Base-by-base conservation (phyloP, 2,113 vertebrate genomes). In the Polypterus bichir region DNA sequence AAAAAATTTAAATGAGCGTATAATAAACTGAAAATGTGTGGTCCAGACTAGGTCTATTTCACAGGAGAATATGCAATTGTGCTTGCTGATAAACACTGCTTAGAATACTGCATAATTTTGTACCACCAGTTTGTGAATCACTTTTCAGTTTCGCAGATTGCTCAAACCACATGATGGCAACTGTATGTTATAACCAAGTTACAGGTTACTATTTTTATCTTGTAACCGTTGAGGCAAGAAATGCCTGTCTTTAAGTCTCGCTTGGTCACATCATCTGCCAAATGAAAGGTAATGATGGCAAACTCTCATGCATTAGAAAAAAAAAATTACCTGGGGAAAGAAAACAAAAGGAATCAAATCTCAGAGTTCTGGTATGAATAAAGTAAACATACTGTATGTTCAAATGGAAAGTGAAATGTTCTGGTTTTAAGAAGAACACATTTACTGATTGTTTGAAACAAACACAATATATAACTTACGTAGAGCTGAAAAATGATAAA, bases 131-230 rank as follows among this genome's bases (percentile, higher is more conserved):
- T 27, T 27, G 27, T 27, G 27, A 27, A 27, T 27, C 27, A 27
- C 27, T 27, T 27, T 27, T 27, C 27, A 27, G 27, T 27, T 27
- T 27, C 27, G 27, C 27, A 27, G 27, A 27, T 27, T 27, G 27
- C 27, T 27, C 27, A 27, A 27, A 27, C 27, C 27, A 27, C 27
- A 27, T 27, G 27, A 27, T 27, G 27, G 27, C 69, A 63, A 74
- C 74, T 74, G 72, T 69, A 67, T 64, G 60, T 57, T 72, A 64
- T 63, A 62, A 47, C 68, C 67, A 60, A 65, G 64, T 64, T 68
- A 68, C 74, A 71, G 71, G 66, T 70, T 68, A 65, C 71, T 60
- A 9, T 59, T 66, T 65, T 54, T 63, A 11, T 60, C 55, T 5
- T 11, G 47, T 27, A 27, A 56, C 51, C 61, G 53, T 55, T 46